A percentile compares a stretch with the other conserved stretches of the same genome.
Conservation (phyloP, 1,140 invertebrate species). For the Drosophila parabipectinata region DNA sequence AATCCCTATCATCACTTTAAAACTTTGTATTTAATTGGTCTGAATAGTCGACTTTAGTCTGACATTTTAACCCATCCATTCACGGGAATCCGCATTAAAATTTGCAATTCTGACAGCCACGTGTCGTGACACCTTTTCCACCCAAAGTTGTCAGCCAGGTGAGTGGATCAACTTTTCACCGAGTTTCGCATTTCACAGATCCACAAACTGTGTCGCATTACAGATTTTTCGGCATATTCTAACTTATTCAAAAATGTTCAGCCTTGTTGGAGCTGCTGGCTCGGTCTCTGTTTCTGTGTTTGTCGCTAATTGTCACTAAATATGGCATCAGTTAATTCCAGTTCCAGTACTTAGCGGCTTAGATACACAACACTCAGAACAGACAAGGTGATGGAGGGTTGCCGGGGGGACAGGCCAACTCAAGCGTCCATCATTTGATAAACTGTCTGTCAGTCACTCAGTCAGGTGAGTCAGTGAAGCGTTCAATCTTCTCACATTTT, state of each 20-base stretch:
- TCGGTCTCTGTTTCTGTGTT: conserved; percentile 10
- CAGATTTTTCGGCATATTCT: conserved; percentile 33
- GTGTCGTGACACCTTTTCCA: conserved; percentile 24
- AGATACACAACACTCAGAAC: background rate
- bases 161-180: conserved; percentile 25
- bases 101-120: conserved; percentile 32
- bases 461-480: conserved; percentile 41
- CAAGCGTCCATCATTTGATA: conserved; percentile 45
- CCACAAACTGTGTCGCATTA: conserved; percentile 50
- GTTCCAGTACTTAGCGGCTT: conserved; percentile 35
- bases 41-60: conserved; percentile 10
- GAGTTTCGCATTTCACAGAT: conserved; percentile 35
- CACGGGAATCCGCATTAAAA: conserved; percentile 4
- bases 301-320: conserved; percentile 58
- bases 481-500: conserved; percentile 53
- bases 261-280: conserved; percentile 13
- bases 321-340: conserved; percentile 62
- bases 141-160: conserved; percentile 11
- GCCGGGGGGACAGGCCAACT: background rate
- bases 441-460: conserved; percentile 39
- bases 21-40: conserved; percentile 4
- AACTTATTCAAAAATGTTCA: conserved; percentile 22
- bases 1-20: conserved; percentile 20
- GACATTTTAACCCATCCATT: conserved; percentile 24
- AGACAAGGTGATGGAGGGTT: background rate